A percentile compares a stretch with the other conserved stretches of the same genome.
These are phyloP conservation scores for Chelonus insularis DNA, from an alignment of 1,140 invertebrate species.

Conservation along the genomic window DNA sequence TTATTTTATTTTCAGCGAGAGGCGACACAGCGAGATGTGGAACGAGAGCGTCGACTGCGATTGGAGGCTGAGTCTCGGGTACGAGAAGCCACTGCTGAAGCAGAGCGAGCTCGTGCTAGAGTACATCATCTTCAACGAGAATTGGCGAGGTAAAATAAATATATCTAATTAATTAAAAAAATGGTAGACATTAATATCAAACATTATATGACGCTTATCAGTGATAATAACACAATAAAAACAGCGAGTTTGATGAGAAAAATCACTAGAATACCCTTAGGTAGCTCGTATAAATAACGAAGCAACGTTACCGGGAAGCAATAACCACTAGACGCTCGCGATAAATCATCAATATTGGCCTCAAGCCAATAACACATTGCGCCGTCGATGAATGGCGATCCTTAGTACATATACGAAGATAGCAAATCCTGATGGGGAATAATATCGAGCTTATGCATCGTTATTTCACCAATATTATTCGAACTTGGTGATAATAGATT, in stretches of 20 bases:
- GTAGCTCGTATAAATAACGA: constrained; percentile 45
- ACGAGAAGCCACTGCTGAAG: constrained; percentile 62
- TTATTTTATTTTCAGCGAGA: constrained; percentile 66
- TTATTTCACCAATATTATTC: no score
- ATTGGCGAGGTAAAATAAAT: constrained; percentile 59
- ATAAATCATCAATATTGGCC: constrained; percentile 51
- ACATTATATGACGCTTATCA: background rate
- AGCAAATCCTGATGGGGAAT: no score
- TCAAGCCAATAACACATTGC: constrained; percentile 38
- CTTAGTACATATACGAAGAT: background rate
- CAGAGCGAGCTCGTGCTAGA: constrained; percentile 60
- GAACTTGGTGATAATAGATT: no score
- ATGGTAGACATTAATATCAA: background rate
- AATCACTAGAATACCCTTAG: background rate
- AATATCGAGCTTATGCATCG: no score
- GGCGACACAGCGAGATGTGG: constrained; percentile 65
- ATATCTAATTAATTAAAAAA: no score
- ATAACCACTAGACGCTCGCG: constrained; percentile 39
- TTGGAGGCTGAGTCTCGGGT: constrained; percentile 63
- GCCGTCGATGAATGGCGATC: constrained; percentile 13
- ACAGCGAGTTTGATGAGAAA: background rate
- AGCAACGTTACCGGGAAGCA: constrained; percentile 35
- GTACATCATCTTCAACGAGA: constrained; percentile 63
- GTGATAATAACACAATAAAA: background rate
- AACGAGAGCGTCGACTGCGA: constrained; percentile 63